phyloP scores from a whole-genome alignment of 2,888 invertebrate genomes.

The Orchestes rusci region DNA sequence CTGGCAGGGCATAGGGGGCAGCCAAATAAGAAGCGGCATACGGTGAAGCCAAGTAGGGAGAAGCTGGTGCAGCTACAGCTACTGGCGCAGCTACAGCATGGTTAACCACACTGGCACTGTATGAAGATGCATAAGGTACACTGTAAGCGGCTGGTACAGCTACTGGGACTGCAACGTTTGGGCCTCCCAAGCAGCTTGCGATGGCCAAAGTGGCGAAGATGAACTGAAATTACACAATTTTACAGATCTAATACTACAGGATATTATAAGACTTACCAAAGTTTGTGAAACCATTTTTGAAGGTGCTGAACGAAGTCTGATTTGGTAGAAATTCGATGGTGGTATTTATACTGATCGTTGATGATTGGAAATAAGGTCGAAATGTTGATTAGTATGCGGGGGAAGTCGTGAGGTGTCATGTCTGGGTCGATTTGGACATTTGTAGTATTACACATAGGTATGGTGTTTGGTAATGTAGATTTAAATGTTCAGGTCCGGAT shows the following conservation, averaged over 20 bases:
- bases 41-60: slow-evolving; percentile 22
- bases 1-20: slow-evolving; percentile 23
- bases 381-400: too few species aligned
- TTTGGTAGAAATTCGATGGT: slow-evolving; percentile 15
- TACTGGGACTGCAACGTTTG: slow-evolving; percentile 35
- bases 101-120: slow-evolving; percentile 67
- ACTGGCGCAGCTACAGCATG: slow-evolving; percentile 67
- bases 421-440: too few species aligned
- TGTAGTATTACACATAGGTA: too few species aligned
- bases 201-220: slow-evolving; percentile 24
- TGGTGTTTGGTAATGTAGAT: too few species aligned
- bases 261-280: slow-evolving; percentile 26
- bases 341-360: too few species aligned
- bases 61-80: slow-evolving; percentile 49
- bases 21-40: slow-evolving; percentile 30
- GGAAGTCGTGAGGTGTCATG: too few species aligned
- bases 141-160: slow-evolving; percentile 51
- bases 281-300: slow-evolving; percentile 27
- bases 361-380: too few species aligned
- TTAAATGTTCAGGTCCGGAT: too few species aligned
- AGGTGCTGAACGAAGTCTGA: slow-evolving; percentile 24
- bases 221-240: slow-evolving; percentile 11
- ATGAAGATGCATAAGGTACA: slow-evolving; percentile 68
- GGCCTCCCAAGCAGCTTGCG: slow-evolving; percentile 35
- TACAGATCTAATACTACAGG: too few species aligned